Evolutionary conservation across 2,113 vertebrate species (phyloP).

Genomic region (Stictonetta naevosa): DNA sequence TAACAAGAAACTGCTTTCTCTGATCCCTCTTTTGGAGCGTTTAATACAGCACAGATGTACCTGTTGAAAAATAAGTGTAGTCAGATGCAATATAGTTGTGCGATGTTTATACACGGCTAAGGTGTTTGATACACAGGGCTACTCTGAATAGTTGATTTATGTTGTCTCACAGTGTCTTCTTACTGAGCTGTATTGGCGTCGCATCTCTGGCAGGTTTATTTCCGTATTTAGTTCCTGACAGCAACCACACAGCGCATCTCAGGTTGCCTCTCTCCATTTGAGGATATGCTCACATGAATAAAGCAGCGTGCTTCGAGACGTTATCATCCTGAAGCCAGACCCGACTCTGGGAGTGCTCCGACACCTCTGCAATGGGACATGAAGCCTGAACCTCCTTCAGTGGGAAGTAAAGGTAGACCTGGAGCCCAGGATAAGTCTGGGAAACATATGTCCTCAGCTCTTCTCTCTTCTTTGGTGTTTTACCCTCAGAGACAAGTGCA

Average conservation of each 20-base stretch:
- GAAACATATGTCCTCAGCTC: neutral
- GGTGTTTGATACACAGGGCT: neutral
- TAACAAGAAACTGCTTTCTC: constrained; percentile 44
- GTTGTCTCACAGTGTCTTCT: neutral
- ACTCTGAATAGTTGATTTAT: neutral
- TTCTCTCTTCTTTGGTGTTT: neutral
- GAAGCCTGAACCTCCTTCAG: neutral
- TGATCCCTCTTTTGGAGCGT: constrained; percentile 25
- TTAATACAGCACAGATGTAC: constrained; percentile 58
- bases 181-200: neutral
- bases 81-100: neutral
- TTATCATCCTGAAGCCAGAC: neutral
- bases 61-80: constrained; percentile 3
- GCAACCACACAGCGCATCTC: neutral
- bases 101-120: neutral
- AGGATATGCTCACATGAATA: neutral
- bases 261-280: neutral
- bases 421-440: neutral
- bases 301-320: neutral
- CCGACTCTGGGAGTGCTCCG: neutral
- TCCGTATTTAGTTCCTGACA: neutral
- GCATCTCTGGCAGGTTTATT: neutral
- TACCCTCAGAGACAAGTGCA: neutral
- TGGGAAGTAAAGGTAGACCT: neutral
- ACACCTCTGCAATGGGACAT: neutral